Evolutionary conservation across 1,140 invertebrate species (phyloP), one percentile per base, ranked within the genome.

Genomic region (Drosophila jambulina): DNA sequence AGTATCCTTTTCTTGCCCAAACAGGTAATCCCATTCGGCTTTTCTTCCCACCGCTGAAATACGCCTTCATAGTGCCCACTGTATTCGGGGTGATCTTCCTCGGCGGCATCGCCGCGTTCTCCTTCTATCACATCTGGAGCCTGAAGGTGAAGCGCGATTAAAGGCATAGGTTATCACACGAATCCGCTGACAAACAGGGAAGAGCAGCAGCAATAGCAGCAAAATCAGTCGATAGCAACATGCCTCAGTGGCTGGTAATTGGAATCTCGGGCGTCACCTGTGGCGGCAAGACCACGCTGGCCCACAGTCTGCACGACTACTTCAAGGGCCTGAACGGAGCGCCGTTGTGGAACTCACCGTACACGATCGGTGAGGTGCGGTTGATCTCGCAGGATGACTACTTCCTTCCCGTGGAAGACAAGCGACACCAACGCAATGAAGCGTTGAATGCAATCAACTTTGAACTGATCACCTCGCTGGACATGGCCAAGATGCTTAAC

Each of bases 181-280:
- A 51, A 62, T 62, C 29, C 25, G 45, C 56, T 51, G 60, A 34
- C 23, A 34, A 59, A 63, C 42, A 60, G 46, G 64, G 72, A 76
- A 71, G 60, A 46, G 36, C n/a, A 36, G n/a, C 29, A 34, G 12
- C 13, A 51, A 23, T 36, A 29, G 25, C n/a, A 51, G n/a, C 3
- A 6, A 19, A 48, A 46, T 54, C 79, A 86, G 67, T 86, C 40
- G 65, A 36, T n/a, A 57, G 54, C 79, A 91, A 91, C 29, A 91
- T 83, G 75, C 92, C 93, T 40, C 92, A 94, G 29, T 96, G 95
- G 96, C 82, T 96, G 19, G 91, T 97, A 13, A 93, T 97, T 60
- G 96, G 96, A 23, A 94, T 97, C 72, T 95, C 96, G 13, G 97
- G 97, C 2, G 95, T 95, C 5, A 97, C 97, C 0, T 96, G 96